Conservation (phyloP, 2,888 invertebrate genomes). For the Liodrosophila aerea region DNA sequence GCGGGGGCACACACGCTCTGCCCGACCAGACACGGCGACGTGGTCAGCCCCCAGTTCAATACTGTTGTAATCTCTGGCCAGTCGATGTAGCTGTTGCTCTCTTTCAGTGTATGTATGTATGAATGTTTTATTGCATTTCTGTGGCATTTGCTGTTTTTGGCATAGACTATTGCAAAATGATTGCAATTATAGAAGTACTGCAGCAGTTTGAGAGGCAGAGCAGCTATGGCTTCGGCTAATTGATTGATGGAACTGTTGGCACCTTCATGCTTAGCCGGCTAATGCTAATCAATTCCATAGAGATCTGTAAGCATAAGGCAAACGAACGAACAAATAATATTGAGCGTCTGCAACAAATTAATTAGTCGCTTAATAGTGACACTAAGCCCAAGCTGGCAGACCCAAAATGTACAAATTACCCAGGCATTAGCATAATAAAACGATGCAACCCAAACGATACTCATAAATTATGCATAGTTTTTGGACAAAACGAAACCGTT, state of each 20-base stretch:
- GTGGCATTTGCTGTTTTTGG: slow-evolving; percentile 20
- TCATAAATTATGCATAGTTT: slow-evolving; percentile 75
- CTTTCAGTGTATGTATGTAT: slow-evolving; percentile 10
- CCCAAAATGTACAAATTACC: slow-evolving; percentile 70
- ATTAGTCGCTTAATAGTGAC: slow-evolving; percentile 77
- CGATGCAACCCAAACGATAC: slow-evolving; percentile 68
- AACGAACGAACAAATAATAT: slow-evolving; percentile 30
- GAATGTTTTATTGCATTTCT: slow-evolving; percentile 22
- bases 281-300: slow-evolving; percentile 62
- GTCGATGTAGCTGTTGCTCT: slow-evolving; percentile 33
- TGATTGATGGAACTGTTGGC: slow-evolving; percentile 72
- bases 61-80: slow-evolving; percentile 29
- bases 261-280: slow-evolving; percentile 59
- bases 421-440: slow-evolving; percentile 70
- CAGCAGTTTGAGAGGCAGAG: neutral
- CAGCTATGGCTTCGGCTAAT: slow-evolving; percentile 33
- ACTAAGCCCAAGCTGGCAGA: slow-evolving; percentile 66
- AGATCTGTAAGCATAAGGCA: slow-evolving; percentile 34
- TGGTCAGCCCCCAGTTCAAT: slow-evolving; percentile 47
- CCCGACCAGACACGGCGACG: slow-evolving; percentile 67
- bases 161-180: slow-evolving; percentile 49
- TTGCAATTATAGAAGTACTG: slow-evolving; percentile 29
- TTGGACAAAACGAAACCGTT: slow-evolving; percentile 65
- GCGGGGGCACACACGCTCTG: slow-evolving; percentile 60
- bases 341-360: slow-evolving; percentile 69